These are phyloP conservation scores for Thalpophila matura DNA, from an alignment of 2,888 invertebrate species.

Conservation along the genomic window DNA sequence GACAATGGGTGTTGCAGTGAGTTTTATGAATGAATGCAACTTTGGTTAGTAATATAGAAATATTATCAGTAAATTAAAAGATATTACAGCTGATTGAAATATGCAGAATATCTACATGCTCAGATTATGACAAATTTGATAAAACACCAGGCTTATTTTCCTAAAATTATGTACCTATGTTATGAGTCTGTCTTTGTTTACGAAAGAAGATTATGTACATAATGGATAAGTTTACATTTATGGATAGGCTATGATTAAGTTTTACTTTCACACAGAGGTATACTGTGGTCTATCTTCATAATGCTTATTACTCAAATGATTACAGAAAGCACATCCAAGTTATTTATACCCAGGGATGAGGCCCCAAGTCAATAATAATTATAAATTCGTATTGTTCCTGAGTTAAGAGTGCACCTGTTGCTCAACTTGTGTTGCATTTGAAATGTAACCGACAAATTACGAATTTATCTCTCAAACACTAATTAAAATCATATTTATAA, in stretches of 20 bases:
- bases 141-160: no score
- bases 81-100: neutral
- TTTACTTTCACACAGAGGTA: neutral
- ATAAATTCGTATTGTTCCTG: neutral
- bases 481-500: neutral
- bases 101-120: neutral
- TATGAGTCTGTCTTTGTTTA: no score
- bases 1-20: neutral
- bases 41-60: neutral
- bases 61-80: neutral
- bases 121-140: no score
- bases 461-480: neutral
- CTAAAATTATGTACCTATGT: no score
- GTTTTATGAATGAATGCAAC: neutral
- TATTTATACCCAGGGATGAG: neutral
- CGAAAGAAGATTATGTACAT: no score
- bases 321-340: neutral
- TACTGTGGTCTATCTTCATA: neutral
- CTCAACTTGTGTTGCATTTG: slow-evolving; percentile 48
- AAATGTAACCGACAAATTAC: slow-evolving; percentile 63
- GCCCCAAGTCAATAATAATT: neutral
- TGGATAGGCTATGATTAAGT: neutral
- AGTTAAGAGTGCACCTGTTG: slow-evolving; percentile 49
- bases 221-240: neutral
- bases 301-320: neutral